These are phyloP conservation scores for Alviniconcha marisindica DNA, from an alignment of 1,140 invertebrate species.

Conservation along the genomic window DNA sequence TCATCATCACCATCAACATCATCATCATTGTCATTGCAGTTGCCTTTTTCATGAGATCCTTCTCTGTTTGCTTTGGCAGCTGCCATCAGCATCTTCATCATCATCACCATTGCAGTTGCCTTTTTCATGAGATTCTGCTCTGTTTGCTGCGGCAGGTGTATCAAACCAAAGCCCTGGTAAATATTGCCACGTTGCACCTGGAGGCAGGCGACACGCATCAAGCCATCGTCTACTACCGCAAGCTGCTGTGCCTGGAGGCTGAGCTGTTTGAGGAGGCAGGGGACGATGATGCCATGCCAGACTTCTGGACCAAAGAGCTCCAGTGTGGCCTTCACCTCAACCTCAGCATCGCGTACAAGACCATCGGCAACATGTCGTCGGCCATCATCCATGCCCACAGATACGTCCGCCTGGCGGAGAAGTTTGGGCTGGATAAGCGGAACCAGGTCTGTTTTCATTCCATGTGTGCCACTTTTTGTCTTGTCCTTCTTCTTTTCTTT, in stretches of 20 bases:
- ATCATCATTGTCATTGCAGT: too few species aligned
- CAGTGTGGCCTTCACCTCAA: slow-evolving; percentile 72
- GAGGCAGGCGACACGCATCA: slow-evolving; percentile 67
- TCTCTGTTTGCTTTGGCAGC: too few species aligned
- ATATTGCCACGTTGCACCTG: slow-evolving; percentile 69
- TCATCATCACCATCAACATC: too few species aligned
- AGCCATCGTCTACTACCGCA: slow-evolving; percentile 72
- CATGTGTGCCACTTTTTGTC: too few species aligned
- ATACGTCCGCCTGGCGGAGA: slow-evolving; percentile 58
- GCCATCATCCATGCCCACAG: slow-evolving; percentile 64
- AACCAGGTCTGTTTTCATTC: neutral
- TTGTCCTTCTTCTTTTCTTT: too few species aligned
- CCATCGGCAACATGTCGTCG: slow-evolving; percentile 67
- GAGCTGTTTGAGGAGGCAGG: slow-evolving; percentile 61
- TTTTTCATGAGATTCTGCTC: neutral
- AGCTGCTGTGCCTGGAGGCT: slow-evolving; percentile 66
- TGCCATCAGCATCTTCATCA: slow-evolving; percentile 1
- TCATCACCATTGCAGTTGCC: slow-evolving; percentile 4
- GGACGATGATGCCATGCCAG: slow-evolving; percentile 55
- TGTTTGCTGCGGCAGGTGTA: slow-evolving; percentile 53
- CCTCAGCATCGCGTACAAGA: slow-evolving; percentile 73
- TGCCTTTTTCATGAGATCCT: neutral
- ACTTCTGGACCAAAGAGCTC: slow-evolving; percentile 71
- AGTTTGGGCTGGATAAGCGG: slow-evolving; percentile 52
- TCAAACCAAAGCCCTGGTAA: slow-evolving; percentile 72